Evolutionary conservation across 2,888 invertebrate species (phyloP).

Genomic region (Minunthozetes semirufus): DNA sequence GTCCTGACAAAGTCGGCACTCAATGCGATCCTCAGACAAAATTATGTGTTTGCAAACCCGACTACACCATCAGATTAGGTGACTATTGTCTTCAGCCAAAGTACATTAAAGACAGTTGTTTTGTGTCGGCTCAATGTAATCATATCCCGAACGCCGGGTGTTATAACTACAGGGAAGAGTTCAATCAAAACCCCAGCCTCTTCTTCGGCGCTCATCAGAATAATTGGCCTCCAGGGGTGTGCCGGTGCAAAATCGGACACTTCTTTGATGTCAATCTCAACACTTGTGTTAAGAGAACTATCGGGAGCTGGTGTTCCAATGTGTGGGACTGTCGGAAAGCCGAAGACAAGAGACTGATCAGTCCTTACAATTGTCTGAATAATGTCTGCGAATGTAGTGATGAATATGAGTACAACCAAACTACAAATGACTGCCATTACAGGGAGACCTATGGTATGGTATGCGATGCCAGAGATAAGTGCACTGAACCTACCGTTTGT

Average conservation of each 20-base stretch:
- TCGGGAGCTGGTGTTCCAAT: slow-evolving; percentile 39
- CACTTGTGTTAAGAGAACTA: slow-evolving; percentile 29
- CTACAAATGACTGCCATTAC: slow-evolving; percentile 33
- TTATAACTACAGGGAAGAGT: slow-evolving; percentile 38
- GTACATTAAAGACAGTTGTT: slow-evolving; percentile 33
- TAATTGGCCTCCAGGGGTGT: slow-evolving; percentile 32
- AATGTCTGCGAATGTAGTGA: slow-evolving; percentile 32
- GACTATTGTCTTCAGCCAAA: slow-evolving; percentile 28
- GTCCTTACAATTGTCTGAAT: slow-evolving; percentile 19
- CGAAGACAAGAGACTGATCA: slow-evolving; percentile 20
- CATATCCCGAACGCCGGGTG: slow-evolving; percentile 36
- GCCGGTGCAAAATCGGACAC: slow-evolving; percentile 35
- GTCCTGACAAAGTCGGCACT: slow-evolving; percentile 36
- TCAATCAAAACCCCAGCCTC: slow-evolving; percentile 34
- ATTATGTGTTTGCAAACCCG: slow-evolving; percentile 35
- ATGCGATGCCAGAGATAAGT: not conserved
- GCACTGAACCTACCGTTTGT: slow-evolving; percentile 5
- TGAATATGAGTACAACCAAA: slow-evolving; percentile 23
- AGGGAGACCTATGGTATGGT: slow-evolving; percentile 31
- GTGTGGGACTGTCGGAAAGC: slow-evolving; percentile 32
- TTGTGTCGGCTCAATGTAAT: slow-evolving; percentile 36
- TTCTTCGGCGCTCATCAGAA: slow-evolving; percentile 32
- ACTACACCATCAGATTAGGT: slow-evolving; percentile 16
- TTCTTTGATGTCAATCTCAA: slow-evolving; percentile 11
- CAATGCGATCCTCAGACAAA: slow-evolving; percentile 29